These are phyloP conservation scores for Hypena proboscidalis DNA, from an alignment of 2,888 invertebrate species.

Conservation along the genomic window DNA sequence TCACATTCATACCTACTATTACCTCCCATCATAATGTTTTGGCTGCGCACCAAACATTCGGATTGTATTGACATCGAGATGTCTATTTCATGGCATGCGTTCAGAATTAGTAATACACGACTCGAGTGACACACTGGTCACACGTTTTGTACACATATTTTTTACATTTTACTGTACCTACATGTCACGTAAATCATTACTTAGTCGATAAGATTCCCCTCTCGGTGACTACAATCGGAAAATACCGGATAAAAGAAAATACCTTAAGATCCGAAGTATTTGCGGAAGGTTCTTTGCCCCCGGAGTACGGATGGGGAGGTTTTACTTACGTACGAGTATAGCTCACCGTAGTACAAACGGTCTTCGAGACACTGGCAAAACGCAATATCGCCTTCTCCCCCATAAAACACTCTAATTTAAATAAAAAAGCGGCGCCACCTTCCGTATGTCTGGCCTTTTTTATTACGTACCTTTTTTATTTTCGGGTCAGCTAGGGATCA, in stretches of 20 bases:
- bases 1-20: slow-evolving; percentile 56
- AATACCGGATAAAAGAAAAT: slow-evolving; percentile 60
- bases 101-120: neutral
- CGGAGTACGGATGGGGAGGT: slow-evolving; percentile 52
- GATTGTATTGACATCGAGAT: slow-evolving; percentile 47
- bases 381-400: slow-evolving; percentile 83
- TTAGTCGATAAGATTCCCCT: slow-evolving; percentile 43
- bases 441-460: slow-evolving; percentile 85
- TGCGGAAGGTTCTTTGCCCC: slow-evolving; percentile 65
- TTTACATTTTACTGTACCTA: slow-evolving; percentile 12
- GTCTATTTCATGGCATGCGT: slow-evolving; percentile 44
- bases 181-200: slow-evolving; percentile 43
- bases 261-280: slow-evolving; percentile 63
- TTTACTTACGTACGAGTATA: slow-evolving; percentile 66
- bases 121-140: slow-evolving; percentile 10
- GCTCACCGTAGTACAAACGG: slow-evolving; percentile 72
- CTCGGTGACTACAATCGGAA: slow-evolving; percentile 49
- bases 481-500: slow-evolving; percentile 85
- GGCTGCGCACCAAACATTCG: slow-evolving; percentile 68
- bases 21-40: slow-evolving; percentile 58
- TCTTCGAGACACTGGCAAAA: slow-evolving; percentile 79
- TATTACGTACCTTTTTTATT: slow-evolving; percentile 85
- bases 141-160: too few species aligned
- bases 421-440: slow-evolving; percentile 85
- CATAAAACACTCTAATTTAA: slow-evolving; percentile 86